Base-by-base conservation (phyloP, 1,140 invertebrate genomes). In the Chrysopa pallens region DNA sequence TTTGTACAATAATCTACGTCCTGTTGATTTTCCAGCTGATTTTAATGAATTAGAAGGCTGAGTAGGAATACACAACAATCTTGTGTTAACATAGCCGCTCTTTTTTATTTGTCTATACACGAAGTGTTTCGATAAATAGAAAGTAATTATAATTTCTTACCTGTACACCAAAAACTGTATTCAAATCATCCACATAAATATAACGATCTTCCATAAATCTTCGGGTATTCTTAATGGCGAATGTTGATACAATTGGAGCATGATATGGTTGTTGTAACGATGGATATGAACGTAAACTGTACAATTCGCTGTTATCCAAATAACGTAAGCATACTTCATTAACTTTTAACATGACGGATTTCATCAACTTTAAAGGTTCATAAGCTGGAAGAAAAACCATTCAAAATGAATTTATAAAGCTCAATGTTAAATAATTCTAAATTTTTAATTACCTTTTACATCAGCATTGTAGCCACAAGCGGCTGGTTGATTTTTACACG, bases 131-230 rank as follows among this genome's bases (percentile, higher is more conserved):
- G n/a, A n/a, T n/a, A n/a, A 31, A 31, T 31, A 31, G 6, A 31
- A 35, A 48, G 11, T 6, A 31, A 31, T 31, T 7, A 7, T 31
- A 11, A 7, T 31, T 33, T 33, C 40, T 52, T 56, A 76, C 73
- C 60, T 73, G 61, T 45, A 79, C 70, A 55, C 70, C 73, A 60
- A 80, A 82, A 46, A 79, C 64, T 35, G 70, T 67, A 54, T 80
- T 74, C 47, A 82, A 64, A 53, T 81, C 74, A 40, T 78, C 71
- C 31, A 91, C 68, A 42, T 86, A 69, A 8, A 86, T 72, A 54
- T 86, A 82, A 41, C 79, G 62, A 57, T 93, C 88, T 67, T 93
- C 89, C 85, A 92, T 89, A 53, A 72, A 76, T 46, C 85, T 68
- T 42, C 87, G 66, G 27, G 63, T 69, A 63, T 92, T 91, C 62